Base-by-base conservation (phyloP, 2,888 invertebrate species). In the Thelaira solivaga region DNA sequence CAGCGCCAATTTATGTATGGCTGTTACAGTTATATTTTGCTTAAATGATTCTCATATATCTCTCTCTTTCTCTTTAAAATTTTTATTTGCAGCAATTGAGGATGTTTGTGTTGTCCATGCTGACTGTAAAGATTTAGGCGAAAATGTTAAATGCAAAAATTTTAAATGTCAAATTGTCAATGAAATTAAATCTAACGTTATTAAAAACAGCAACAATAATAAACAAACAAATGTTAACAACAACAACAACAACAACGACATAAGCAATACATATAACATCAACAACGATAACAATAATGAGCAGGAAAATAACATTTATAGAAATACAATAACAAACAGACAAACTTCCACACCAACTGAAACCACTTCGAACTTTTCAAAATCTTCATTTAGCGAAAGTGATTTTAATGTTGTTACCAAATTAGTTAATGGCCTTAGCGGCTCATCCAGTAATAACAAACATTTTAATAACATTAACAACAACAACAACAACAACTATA, bases 81-180 rank as follows among this genome's bases (percentile, higher is more conserved):
- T 41, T 39, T 8, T 18, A n/a, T 61, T 16, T 57, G 1, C 45
- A 86, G 87, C 85, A 84, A 84, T 85, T 81, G 84, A 84, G 81
- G 88, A 87, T 84, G 83, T 84, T 76, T 89, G 89, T 85, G 85
- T 89, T 83, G 89, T 89, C 80, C 80, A 88, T 83, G 83, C 83
- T 77, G 89, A 89, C 80, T 89, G 88, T 82, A 83, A 84, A 81
- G 83, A 83, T 79, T 82, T 88, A 81, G 87, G 84, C 78, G 76
- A 80, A 45, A 83, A 82, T 81, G 86, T 85, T 59, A 82, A 83
- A 73, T 88, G 88, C 79, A 82, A 82, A 53, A 83, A 80, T 75
- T 81, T 87, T 47, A 82, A 81, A 67, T 88, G 88, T 76, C 82
- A 81, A 71, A 65, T 81, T 77, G 82, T 77, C 29, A 82, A 84